Percentiles rank a stretch among this genome's conserved stretches.
Evolutionary conservation across 2,888 invertebrate species (phyloP).

Genomic region (Cosmopolites sordidus): DNA sequence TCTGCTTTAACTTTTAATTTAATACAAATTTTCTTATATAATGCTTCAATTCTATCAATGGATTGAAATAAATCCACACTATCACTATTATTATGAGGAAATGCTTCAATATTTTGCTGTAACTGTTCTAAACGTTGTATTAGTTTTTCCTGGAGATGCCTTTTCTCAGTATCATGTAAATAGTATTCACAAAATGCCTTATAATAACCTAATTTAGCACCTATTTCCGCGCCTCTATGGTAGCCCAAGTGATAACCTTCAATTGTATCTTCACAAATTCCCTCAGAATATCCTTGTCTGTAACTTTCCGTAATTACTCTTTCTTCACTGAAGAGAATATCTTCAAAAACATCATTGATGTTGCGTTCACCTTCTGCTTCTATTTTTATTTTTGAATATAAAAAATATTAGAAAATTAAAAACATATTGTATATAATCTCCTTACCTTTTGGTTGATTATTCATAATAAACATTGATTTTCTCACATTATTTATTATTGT

Average conservation of each 20-base stretch:
- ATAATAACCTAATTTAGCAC: slow-evolving; percentile 74
- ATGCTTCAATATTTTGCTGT: slow-evolving; percentile 56
- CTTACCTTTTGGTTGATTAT: neutral
- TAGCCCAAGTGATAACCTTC: slow-evolving; percentile 74
- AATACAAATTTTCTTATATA: slow-evolving; percentile 67
- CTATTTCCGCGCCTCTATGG: slow-evolving; percentile 70
- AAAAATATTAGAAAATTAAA: neutral
- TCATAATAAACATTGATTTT: neutral
- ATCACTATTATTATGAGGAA: slow-evolving; percentile 63
- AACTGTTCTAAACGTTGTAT: slow-evolving; percentile 54
- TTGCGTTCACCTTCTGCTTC: neutral
- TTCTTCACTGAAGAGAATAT: slow-evolving; percentile 68
- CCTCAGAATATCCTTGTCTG: slow-evolving; percentile 63
- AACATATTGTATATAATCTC: neutral
- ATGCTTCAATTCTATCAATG: slow-evolving; percentile 60
- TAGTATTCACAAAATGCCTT: slow-evolving; percentile 55
- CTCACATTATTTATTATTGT: no score
- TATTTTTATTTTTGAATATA: neutral
- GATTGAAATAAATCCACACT: slow-evolving; percentile 61
- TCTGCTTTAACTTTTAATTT: slow-evolving; percentile 58
- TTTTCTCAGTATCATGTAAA: slow-evolving; percentile 34
- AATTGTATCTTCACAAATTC: slow-evolving; percentile 58
- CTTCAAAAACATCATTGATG: slow-evolving; percentile 70
- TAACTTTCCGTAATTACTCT: slow-evolving; percentile 59
- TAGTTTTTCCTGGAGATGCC: slow-evolving; percentile 52